Base-by-base conservation (phyloP, 2,797 vertebrate species). In the Myotis findleyi region DNA sequence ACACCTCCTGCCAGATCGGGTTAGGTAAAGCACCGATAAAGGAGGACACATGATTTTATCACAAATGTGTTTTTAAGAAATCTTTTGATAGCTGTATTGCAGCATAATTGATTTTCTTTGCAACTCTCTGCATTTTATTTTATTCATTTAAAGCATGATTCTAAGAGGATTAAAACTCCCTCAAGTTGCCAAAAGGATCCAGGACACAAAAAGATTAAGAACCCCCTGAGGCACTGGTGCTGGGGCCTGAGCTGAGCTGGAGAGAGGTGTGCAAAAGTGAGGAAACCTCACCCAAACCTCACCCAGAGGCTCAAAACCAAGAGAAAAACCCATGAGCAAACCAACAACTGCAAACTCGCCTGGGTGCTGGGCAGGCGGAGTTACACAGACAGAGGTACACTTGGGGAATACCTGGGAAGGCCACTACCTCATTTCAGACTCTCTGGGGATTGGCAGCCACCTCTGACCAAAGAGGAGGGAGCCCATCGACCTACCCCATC, bases 141-240 rank as follows among this genome's bases (percentile, higher is more conserved):
- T 62, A 57, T 30, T 30, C 25, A 36, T 91, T 68, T 57, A 89
- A 89, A 91, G 25, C 62, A 21, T 33, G 81, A 55, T 64, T 73
- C 53, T 91, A 44, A 73, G 62, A 85, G 64, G 49, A 73, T 83
- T 44, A 47, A 80, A 84, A 89, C n/a, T 33, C 57, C 80, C 91
- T 73, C 47, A 53, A 89, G 36, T 16, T 79, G 14, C 36, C 20
- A 6, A 30, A 71, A 64, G 44, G 20, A 83, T n/a, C 21, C 18
- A 47, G 0, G 0, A 17, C 20, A 30, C 72, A 64, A 21, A 71
- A 89, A 80, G 51, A 82, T 7, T 17, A 94, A 77, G 25, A 90
- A 36, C 8, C 36, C 14, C 13, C 62, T 5, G 1, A 41, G 25
- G 17, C 92, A 13, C 36, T 27, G 13, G 49, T 49, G 11, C 77